Evolutionary conservation across 2,797 vertebrate species (phyloP), one percentile per base, ranked within the genome.

Genomic region (Melanotaenia pygmaea): DNA sequence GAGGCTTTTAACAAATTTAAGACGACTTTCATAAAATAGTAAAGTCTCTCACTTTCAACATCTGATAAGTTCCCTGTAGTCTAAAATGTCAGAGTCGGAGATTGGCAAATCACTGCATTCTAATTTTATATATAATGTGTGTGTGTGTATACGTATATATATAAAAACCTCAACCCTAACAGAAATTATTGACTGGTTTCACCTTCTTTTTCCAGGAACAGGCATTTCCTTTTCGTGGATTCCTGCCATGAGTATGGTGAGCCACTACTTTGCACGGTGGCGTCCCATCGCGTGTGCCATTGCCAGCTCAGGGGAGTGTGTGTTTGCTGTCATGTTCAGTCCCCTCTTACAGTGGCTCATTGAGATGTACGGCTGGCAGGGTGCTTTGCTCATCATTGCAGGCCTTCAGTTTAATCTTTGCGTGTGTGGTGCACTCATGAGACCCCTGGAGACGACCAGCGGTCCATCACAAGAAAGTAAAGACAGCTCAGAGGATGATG

Each of bases 331-430:
- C 64, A 7, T 84, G 4, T 92, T 94, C 78, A 86, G 92, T 60
- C 92, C 88, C 0, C 76, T 94, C 32, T 93, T 93, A 83, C 91
- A 91, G 74, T 95, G 93, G 93, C 88, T 94, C 30, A 90, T 92
- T 0, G 83, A 93, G 53, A 35, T 3, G n/a, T 94, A 91, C 82
- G 53, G 76, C 76, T 94, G 93, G 93, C 90, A 64, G 73, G 93
- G 93, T 0, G 74, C 91, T 54, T 58, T 95, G 47, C 86, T 94
- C 64, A 76, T 94, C 77, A 92, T 94, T 4, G 92, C 91, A 16
- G 93, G 92, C 64, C 90, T 95, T 56, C 93, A 94, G 86, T 83
- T 94, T 56, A 92, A 94, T 82, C 68, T 94, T 24, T 94, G 91
- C 22, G 91, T 88, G 28, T 94, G 94, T 10, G 93, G 92, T 0